Conservation (phyloP, 2,888 invertebrate species). For the Leptinotarsa peninsularis region DNA sequence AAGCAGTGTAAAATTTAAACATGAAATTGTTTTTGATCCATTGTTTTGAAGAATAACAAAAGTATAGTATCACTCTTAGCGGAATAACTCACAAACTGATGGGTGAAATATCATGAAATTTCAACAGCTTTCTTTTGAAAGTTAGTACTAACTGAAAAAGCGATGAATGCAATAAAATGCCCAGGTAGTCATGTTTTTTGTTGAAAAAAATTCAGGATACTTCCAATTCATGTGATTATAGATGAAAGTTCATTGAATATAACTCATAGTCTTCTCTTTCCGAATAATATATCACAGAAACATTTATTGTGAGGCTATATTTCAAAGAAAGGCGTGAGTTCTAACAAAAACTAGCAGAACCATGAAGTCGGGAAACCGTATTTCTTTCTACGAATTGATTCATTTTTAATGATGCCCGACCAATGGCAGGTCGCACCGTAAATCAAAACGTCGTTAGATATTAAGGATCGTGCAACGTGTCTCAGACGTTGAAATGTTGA, state of each 20-base stretch:
- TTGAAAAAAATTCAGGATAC: too few species aligned
- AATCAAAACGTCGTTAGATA: slow-evolving; percentile 41
- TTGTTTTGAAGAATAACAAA: too few species aligned
- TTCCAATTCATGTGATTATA: neutral
- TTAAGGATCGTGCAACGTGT: slow-evolving; percentile 25
- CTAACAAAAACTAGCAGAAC: neutral
- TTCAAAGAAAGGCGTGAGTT: neutral
- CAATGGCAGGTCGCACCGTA: slow-evolving; percentile 28
- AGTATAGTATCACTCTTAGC: too few species aligned
- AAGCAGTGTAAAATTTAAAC: too few species aligned
- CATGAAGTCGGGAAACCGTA: slow-evolving; percentile 12
- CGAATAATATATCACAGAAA: neutral
- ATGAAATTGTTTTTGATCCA: too few species aligned
- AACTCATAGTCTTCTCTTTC: neutral
- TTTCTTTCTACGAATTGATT: slow-evolving; percentile 30
- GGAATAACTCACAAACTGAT: too few species aligned
- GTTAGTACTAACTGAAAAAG: too few species aligned
- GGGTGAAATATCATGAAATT: too few species aligned
- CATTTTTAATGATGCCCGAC: slow-evolving; percentile 31
- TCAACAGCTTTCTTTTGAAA: too few species aligned
- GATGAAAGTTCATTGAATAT: neutral
- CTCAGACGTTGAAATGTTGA: slow-evolving; percentile 38
- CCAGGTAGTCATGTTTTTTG: too few species aligned
- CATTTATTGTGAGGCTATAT: neutral
- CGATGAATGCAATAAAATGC: too few species aligned